These are phyloP conservation scores for Eurois occulta DNA, from an alignment of 2,888 invertebrate genomes.

Conservation along the genomic window DNA sequence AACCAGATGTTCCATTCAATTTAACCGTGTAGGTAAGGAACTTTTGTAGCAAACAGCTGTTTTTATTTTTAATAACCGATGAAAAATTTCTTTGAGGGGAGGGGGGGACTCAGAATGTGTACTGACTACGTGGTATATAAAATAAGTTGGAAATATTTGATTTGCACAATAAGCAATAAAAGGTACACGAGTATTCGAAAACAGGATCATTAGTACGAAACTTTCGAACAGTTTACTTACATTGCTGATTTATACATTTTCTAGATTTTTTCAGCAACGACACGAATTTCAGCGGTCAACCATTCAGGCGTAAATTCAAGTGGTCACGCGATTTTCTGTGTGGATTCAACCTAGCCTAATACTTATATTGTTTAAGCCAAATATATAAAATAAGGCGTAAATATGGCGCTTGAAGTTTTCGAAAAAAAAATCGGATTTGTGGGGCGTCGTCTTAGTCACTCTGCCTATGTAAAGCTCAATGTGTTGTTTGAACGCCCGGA, in stretches of 20 bases:
- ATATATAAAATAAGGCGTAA: neutral
- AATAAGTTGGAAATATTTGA: too few relatives aligned
- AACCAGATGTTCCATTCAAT: too few relatives aligned
- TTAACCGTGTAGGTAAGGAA: too few relatives aligned
- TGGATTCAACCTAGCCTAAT: slow-evolving; percentile 7
- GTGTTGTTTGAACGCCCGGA: neutral
- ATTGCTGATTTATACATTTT: slow-evolving; percentile 1
- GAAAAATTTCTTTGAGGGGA: too few relatives aligned
- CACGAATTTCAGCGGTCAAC: slow-evolving; percentile 26
- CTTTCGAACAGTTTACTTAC: slow-evolving; percentile 14
- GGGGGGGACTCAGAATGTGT: too few relatives aligned
- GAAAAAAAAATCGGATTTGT: neutral
- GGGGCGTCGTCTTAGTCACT: neutral
- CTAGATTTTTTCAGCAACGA: slow-evolving; percentile 28
- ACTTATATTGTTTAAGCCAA: neutral
- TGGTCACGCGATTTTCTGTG: slow-evolving; percentile 49
- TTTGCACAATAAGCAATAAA: neutral
- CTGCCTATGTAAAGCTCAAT: neutral
- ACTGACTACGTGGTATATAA: too few relatives aligned
- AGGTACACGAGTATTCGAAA: neutral
- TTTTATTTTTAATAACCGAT: too few relatives aligned
- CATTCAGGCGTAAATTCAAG: slow-evolving; percentile 25
- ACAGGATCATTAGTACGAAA: neutral
- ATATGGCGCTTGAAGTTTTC: neutral
- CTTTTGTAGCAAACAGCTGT: too few relatives aligned